These are phyloP conservation scores for Glyptemys insculpta DNA, from an alignment of 2,797 vertebrate genomes.

Conservation along the genomic window DNA sequence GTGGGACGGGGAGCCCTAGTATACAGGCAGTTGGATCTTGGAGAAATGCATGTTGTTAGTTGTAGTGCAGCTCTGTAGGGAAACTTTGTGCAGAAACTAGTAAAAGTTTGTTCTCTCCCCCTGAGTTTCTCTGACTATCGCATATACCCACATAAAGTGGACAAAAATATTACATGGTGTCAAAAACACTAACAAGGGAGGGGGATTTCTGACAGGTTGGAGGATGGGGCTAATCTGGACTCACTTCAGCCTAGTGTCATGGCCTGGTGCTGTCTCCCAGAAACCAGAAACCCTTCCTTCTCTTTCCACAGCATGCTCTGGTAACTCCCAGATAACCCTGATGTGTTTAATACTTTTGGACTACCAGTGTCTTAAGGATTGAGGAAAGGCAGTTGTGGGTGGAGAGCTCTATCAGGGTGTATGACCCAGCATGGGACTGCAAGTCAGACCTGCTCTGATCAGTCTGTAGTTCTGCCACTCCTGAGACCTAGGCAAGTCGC, in stretches of 20 bases:
- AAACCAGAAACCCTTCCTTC: neutral
- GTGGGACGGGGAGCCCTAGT: neutral
- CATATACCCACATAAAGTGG: rapidly evolving
- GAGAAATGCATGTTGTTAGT: rapidly evolving
- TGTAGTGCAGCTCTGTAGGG: neutral
- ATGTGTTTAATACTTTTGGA: neutral
- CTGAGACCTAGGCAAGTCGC: neutral
- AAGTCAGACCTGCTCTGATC: neutral
- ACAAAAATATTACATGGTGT: neutral
- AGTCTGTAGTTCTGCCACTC: neutral
- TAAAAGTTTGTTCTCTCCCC: neutral
- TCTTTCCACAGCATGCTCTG: neutral
- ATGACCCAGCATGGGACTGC: neutral
- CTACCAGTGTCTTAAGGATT: neutral
- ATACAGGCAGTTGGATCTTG: rapidly evolving
- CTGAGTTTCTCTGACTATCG: neutral
- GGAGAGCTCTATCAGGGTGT: neutral
- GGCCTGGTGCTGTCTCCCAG: neutral
- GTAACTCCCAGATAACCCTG: neutral
- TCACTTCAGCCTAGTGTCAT: neutral
- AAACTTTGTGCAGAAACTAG: neutral
- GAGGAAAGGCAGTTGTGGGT: neutral
- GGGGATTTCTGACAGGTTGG: too few species aligned
- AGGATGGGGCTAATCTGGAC: neutral
- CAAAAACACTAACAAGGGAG: neutral